phyloP scores from a whole-genome alignment of 2,113 vertebrate genomes.

The Peromyscus maniculatus region DNA sequence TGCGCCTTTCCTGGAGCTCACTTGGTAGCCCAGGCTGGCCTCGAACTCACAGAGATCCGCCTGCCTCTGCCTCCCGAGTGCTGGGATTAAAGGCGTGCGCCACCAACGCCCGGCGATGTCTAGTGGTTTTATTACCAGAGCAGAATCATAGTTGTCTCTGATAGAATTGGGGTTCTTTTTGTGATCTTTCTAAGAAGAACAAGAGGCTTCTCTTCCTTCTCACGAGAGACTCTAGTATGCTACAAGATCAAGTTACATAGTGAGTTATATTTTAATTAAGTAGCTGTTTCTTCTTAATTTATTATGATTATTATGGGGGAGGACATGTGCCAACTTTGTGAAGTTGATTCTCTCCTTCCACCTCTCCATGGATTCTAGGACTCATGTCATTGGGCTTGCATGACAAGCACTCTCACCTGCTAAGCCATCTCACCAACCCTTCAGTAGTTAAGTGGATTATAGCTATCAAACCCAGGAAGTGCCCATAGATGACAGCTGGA shows the following conservation, averaged over 20 bases:
- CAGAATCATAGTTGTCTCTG: neutral
- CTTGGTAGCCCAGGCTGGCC: too few relatives aligned
- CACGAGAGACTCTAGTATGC: conserved; percentile 6
- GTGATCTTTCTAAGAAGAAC: neutral
- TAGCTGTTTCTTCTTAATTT: neutral
- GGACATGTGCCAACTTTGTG: neutral
- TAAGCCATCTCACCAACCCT: neutral
- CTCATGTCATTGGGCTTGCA: neutral
- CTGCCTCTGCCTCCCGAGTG: too few relatives aligned
- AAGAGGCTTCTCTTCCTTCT: conserved; percentile 13
- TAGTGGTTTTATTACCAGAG: conserved; percentile 37
- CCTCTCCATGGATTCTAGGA: neutral
- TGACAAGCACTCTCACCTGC: neutral
- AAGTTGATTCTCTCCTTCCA: neutral
- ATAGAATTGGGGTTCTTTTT: conserved; percentile 36
- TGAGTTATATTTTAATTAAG: neutral
- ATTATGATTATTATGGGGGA: neutral
- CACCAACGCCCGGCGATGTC: too few relatives aligned
- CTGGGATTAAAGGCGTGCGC: too few relatives aligned
- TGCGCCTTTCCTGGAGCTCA: too few relatives aligned
- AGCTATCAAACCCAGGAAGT: neutral
- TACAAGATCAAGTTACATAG: neutral
- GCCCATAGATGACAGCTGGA: too few relatives aligned
- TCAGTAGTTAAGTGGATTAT: neutral
- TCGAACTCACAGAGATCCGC: too few relatives aligned